Evolutionary conservation across 2,113 vertebrate species (phyloP), one percentile per base, ranked within the genome.

Genomic region (Hippoglossus stenolepis): DNA sequence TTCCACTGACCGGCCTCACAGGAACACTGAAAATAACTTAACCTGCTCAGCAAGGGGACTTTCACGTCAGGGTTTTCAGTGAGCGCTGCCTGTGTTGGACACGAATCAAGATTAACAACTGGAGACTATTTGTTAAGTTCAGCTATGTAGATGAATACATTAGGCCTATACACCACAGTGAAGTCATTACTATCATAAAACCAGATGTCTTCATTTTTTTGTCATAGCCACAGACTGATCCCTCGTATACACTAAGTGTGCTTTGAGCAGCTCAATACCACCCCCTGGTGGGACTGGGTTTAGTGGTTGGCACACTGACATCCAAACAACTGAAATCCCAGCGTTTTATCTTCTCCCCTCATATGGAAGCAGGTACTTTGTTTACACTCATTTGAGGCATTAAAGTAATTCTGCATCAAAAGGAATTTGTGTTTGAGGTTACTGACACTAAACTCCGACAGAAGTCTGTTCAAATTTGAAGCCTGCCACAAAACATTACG

Each of bases 21-120:
- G 93, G 88, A 87, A 81, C 80, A 89, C 92, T 90, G 88, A 93
- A 93, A 94, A 94, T 93, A 95, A 93, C 93, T 92, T 86, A 88
- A 93, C 89, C 90, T 87, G 87, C 90, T 93, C 90, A 90, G 89
- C 91, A 75, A 89, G 83, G 91, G 90, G 93, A 94, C 90, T 87
- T 87, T 91, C 81, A 90, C 90, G 80, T 84, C 84, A 86, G 88
- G 90, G 74, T 79, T 89, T 91, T 87, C 21, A 23, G 51, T 5
- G 51, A 54, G 51, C 20, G 7, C 51, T 7, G 18, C 20, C 67
- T 24, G 80, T 65, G 79, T 87, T 60, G 61, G 85, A 82, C 78
- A 81, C 71, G 61, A 76, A 53, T 70, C 5, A 23, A 31, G 61
- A 66, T 82, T 54, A 79, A 81, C 71, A 75, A 77, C 72, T 57